Conservation (phyloP, 2,113 vertebrate genomes). For the Melospiza georgiana region DNA sequence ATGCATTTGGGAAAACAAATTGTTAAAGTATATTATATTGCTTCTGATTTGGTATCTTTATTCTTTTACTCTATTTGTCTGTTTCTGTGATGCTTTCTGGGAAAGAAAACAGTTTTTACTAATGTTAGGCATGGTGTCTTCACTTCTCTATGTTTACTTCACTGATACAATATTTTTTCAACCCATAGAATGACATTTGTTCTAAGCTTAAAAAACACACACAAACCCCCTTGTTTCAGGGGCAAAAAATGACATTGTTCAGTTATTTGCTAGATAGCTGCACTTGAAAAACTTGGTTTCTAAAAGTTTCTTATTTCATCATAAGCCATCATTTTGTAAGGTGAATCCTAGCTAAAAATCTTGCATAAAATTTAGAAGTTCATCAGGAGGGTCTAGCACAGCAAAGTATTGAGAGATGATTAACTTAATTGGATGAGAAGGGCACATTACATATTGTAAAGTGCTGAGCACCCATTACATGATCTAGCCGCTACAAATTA, state of each 20-base stretch:
- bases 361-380: slow-evolving; percentile 64
- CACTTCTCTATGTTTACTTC: slow-evolving; percentile 12
- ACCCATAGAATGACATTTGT: not conserved
- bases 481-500: slow-evolving; percentile 6
- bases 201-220: not conserved
- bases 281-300: not conserved
- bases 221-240: not conserved
- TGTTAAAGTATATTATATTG: slow-evolving; percentile 20
- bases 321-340: slow-evolving; percentile 60
- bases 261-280: not conserved
- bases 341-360: slow-evolving; percentile 38
- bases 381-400: slow-evolving; percentile 10
- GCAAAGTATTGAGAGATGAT: not conserved
- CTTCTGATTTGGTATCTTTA: slow-evolving; percentile 13
- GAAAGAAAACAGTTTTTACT: slow-evolving; percentile 8
- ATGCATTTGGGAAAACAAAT: slow-evolving; percentile 34
- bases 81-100: slow-evolving; percentile 15
- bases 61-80: not conserved
- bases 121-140: not conserved
- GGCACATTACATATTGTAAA: not conserved
- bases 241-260: not conserved
- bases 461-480: not conserved
- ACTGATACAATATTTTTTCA: not conserved
- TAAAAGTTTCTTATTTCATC: slow-evolving; percentile 54
- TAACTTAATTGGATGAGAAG: not conserved